Evolutionary conservation across 2,113 vertebrate genomes (phyloP).

Genomic region (Callionymus lyra): DNA sequence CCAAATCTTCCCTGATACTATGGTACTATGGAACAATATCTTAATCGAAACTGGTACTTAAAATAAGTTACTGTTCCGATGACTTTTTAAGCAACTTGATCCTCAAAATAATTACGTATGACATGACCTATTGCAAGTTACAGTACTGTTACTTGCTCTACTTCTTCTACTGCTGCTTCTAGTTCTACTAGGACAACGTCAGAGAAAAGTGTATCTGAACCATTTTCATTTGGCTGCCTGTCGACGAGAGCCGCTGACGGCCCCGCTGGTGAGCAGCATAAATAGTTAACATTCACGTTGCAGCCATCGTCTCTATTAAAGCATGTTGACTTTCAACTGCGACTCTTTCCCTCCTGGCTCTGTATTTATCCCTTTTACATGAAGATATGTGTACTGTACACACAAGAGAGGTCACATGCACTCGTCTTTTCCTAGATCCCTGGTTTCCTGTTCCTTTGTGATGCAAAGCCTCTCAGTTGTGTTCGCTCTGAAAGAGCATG

Average conservation of each 20-base stretch:
- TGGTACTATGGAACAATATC: no score
- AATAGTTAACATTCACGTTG: conserved; percentile 58
- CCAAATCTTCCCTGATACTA: no score
- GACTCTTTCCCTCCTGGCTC: conserved; percentile 31
- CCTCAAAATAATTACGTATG: no score
- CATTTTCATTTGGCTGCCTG: conserved; percentile 25
- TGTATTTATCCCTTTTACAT: conserved; percentile 23
- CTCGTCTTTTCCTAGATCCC: conserved; percentile 1
- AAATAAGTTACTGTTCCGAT: no score
- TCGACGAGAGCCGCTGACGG: conserved; percentile 32
- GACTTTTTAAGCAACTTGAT: no score
- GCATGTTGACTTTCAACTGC: conserved; percentile 38
- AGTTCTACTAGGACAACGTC: no score
- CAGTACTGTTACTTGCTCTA: no score
- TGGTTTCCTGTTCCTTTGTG: conserved; percentile 30
- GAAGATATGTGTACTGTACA: conserved; percentile 1
- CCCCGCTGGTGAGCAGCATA: conserved; percentile 43
- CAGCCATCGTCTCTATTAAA: conserved; percentile 44
- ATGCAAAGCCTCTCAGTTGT: conserved; percentile 14
- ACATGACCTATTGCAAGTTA: no score
- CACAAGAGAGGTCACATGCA: not conserved
- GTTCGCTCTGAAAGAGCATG: conserved; percentile 8
- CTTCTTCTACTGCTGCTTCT: no score
- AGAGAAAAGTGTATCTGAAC: no score
- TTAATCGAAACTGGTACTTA: no score